phyloP scores from a whole-genome alignment of 2,113 vertebrate species.

The Gobio gobio region DNA sequence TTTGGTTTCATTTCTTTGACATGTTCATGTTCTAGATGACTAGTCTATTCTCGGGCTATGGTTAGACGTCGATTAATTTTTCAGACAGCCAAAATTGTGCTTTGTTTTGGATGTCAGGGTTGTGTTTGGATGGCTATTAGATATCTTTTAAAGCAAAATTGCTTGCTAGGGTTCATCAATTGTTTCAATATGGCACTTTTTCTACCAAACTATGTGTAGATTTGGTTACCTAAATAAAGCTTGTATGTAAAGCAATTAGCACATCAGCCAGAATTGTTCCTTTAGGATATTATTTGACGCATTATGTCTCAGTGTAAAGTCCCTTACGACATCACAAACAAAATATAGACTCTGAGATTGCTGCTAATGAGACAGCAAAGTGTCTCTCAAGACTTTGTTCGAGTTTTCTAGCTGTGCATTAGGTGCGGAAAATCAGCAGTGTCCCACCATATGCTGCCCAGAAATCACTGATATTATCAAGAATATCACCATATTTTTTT shows the following conservation, averaged over 20 bases:
- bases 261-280: neutral
- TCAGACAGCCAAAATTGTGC: no score
- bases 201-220: neutral
- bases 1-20: no score
- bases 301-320: neutral
- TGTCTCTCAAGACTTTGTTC: conserved; percentile 3
- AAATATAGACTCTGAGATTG: neutral
- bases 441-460: conserved; percentile 1
- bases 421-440: neutral
- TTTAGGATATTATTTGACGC: conserved; percentile 12
- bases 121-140: no score
- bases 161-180: neutral
- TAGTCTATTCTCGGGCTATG: no score
- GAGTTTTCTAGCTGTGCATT: neutral
- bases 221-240: neutral
- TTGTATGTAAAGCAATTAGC: neutral
- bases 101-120: no score
- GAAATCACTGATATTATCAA: conserved; percentile 9
- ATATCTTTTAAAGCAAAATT: no score
- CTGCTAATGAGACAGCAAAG: conserved; percentile 1
- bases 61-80: no score
- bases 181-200: neutral
- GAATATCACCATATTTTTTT: neutral
- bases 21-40: no score
- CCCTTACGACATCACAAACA: neutral